These are phyloP conservation scores for Chymomyza procnemis DNA, from an alignment of 2,888 invertebrate genomes.

Conservation along the genomic window DNA sequence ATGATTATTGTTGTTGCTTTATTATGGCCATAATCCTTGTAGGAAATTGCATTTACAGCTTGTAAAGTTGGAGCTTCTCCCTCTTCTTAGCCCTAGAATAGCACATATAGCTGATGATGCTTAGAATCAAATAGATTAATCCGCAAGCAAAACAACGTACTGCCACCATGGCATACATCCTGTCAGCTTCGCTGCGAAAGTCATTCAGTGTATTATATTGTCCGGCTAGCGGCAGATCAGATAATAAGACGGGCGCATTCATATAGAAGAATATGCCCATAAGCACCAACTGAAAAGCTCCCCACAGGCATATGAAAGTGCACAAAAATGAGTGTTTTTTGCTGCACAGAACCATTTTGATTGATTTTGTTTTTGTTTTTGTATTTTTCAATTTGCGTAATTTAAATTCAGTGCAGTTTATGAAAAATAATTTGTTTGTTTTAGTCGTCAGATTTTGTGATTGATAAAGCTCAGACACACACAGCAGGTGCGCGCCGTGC, in stretches of 20 bases:
- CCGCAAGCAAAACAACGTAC: constrained; percentile 40
- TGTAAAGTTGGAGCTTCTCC: not conserved
- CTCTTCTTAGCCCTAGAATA: constrained; percentile 9
- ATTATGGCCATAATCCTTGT: not conserved
- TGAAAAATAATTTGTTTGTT: not conserved
- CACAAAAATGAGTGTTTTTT: constrained; percentile 42
- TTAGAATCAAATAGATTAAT: constrained; percentile 21
- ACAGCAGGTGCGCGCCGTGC: not conserved
- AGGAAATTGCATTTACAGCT: not conserved
- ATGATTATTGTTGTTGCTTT: not conserved
- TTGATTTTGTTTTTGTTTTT: not conserved
- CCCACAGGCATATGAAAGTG: constrained; percentile 49
- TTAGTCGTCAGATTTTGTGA: not conserved
- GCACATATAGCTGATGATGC: constrained; percentile 7
- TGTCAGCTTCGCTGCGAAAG: constrained; percentile 32
- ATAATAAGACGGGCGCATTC: constrained; percentile 25
- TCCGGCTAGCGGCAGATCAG: constrained; percentile 13
- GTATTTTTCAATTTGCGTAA: not conserved
- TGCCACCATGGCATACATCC: not conserved
- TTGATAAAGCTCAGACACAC: not conserved
- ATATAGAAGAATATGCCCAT: constrained; percentile 37
- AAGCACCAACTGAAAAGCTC: constrained; percentile 38
- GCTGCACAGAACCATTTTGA: constrained; percentile 21
- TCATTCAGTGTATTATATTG: not conserved
- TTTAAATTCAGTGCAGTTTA: too few species aligned